phyloP scores from a whole-genome alignment of 1,140 invertebrate species.

The Aphis gossypii region DNA sequence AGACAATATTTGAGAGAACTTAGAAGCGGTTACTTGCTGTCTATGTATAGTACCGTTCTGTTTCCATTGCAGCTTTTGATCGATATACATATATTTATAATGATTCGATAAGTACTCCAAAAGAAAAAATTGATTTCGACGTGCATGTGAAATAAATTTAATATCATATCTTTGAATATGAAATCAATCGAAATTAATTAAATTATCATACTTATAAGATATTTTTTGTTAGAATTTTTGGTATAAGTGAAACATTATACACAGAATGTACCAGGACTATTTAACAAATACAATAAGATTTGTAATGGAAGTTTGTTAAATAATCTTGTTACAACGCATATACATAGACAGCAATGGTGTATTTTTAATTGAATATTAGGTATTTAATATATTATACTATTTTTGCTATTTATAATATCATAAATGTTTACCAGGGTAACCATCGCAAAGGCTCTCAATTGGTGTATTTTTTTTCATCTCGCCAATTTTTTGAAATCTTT shows the following conservation, averaged over 20 bases:
- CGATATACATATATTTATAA: background rate
- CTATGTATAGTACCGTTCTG: background rate
- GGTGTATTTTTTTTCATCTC: constrained; percentile 98
- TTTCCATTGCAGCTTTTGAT: background rate
- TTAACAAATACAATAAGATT: no score
- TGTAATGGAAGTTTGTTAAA: no score
- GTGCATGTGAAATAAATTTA: background rate
- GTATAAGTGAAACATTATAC: background rate
- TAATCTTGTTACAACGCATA: no score
- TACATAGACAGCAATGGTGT: background rate
- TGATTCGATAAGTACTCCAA: background rate
- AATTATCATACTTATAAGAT: background rate
- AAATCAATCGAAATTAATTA: background rate
- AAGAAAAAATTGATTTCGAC: background rate
- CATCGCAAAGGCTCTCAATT: constrained; percentile 96
- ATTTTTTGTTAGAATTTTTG: background rate
- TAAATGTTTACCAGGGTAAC: constrained; percentile 78
- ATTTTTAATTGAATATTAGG: background rate
- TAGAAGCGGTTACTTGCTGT: background rate
- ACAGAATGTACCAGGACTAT: background rate
- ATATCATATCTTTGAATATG: background rate
- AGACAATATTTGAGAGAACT: background rate
- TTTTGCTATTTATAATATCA: background rate
- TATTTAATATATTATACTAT: background rate
- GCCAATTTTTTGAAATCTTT: constrained; percentile 99